These are phyloP conservation scores for Macrotrachela quadricornifera DNA, from an alignment of 1,140 invertebrate species.

Conservation along the genomic window DNA sequence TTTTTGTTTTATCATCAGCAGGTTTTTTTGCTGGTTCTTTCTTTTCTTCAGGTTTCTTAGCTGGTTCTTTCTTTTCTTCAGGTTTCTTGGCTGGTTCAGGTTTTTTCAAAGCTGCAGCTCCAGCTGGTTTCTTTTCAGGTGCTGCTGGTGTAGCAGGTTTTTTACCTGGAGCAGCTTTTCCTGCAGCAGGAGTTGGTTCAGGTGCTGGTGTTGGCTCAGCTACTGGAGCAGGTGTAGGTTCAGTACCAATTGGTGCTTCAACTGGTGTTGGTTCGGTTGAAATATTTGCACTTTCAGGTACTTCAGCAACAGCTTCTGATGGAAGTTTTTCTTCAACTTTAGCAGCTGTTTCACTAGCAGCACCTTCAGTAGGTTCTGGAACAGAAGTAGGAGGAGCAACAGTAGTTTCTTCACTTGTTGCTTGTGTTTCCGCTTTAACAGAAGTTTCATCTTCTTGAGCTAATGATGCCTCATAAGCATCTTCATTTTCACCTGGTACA, in stretches of 20 bases:
- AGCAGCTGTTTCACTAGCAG: not conserved
- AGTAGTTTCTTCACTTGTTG: not conserved
- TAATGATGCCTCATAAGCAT: not conserved
- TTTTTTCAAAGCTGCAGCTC: too few relatives aligned
- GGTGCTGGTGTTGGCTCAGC: not conserved
- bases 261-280: too few relatives aligned
- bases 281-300: conserved; percentile 2
- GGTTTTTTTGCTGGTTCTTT: not conserved
- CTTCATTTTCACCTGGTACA: too few relatives aligned
- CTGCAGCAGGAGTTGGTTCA: not conserved
- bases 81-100: too few relatives aligned
- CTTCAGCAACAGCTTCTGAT: conserved; percentile 4
- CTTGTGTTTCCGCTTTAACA: not conserved
- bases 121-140: not conserved
- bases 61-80: too few relatives aligned
- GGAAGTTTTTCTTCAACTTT: not conserved
- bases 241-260: not conserved
- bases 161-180: not conserved
- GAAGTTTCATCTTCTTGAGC: not conserved
- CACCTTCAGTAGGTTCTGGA: not conserved
- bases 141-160: not conserved
- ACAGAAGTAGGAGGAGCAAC: not conserved
- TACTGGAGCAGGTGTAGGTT: not conserved
- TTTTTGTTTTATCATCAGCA: too few relatives aligned
- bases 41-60: not conserved